These are phyloP conservation scores for Zeus faber DNA, from an alignment of 2,113 vertebrate species.

Conservation along the genomic window DNA sequence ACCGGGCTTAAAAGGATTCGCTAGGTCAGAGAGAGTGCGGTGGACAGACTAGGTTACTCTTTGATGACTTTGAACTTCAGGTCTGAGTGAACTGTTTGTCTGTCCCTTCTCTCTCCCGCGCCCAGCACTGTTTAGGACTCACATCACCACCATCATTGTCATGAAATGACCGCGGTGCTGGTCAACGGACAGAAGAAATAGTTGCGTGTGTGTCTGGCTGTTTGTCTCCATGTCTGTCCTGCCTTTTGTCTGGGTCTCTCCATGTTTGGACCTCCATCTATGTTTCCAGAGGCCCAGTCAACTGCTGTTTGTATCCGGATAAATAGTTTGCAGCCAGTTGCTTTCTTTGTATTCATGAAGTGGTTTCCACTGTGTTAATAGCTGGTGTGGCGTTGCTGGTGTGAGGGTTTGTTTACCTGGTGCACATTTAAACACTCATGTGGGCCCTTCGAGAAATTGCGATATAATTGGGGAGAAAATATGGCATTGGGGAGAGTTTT, in stretches of 20 bases:
- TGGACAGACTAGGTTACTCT: constrained; percentile 26
- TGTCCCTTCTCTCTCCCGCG: constrained; percentile 38
- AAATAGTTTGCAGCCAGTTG: constrained; percentile 33
- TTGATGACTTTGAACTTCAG: constrained; percentile 54
- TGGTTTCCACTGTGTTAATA: constrained; percentile 31
- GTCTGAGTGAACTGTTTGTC: constrained; percentile 60
- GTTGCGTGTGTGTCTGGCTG: constrained; percentile 39
- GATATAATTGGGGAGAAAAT: not conserved
- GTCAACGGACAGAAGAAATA: constrained; percentile 49
- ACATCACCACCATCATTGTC: constrained; percentile 43
- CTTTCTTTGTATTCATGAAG: constrained; percentile 37
- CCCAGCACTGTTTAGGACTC: constrained; percentile 53
- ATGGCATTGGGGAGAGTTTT: not conserved
- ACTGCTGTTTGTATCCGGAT: constrained; percentile 27
- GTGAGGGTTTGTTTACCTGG: constrained; percentile 32
- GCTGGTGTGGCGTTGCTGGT: constrained; percentile 21
- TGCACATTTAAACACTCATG: constrained; percentile 26
- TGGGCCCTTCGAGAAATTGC: not conserved
- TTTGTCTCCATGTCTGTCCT: constrained; percentile 39
- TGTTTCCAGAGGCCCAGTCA: constrained; percentile 45
- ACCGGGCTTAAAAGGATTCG: constrained; percentile 29
- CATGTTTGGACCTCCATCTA: constrained; percentile 1
- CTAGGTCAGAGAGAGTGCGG: constrained; percentile 14
- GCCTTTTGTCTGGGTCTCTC: constrained; percentile 6
- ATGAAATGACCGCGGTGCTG: constrained; percentile 48